Evolutionary conservation across 1,140 invertebrate genomes (phyloP).

Genomic region (Brachionus angularis): DNA sequence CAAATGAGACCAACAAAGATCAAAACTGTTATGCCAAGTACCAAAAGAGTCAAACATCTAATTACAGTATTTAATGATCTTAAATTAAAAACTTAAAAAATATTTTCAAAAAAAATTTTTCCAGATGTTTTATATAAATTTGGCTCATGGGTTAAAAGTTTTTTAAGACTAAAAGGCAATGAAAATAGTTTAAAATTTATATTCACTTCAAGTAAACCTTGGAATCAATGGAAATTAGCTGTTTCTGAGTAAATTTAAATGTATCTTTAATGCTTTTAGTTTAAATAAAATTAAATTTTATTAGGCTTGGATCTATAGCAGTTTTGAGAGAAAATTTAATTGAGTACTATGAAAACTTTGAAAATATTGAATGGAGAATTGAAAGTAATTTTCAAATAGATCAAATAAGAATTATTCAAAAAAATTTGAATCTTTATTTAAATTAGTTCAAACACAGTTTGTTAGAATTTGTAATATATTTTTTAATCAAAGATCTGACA

Average conservation of each 20-base stretch:
- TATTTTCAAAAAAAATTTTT: not conserved
- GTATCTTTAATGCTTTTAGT: not conserved
- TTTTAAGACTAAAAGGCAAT: not conserved
- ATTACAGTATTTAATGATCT: not conserved
- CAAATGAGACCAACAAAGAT: not conserved
- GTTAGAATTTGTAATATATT: constrained; percentile 27
- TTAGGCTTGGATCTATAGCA: not conserved
- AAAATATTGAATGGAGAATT: constrained; percentile 19
- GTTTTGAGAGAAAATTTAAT: constrained; percentile 20
- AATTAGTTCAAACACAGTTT: not conserved
- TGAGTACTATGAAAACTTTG: constrained; percentile 17
- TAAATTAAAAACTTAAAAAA: not conserved
- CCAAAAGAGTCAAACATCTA: constrained; percentile 16
- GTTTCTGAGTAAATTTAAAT: not conserved
- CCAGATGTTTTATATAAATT: not conserved
- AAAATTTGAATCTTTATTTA: not conserved
- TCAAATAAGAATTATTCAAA: not conserved
- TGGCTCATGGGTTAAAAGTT: constrained; percentile 33
- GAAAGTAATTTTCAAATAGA: not conserved
- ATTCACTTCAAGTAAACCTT: constrained; percentile 30
- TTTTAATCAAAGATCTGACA: not conserved
- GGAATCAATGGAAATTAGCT: constrained; percentile 38
- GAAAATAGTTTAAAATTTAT: constrained; percentile 38
- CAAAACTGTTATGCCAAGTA: constrained; percentile 9
- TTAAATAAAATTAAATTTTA: not conserved